Evolutionary conservation across 2,888 invertebrate species (phyloP).

Genomic region (Agonum fuliginosum): DNA sequence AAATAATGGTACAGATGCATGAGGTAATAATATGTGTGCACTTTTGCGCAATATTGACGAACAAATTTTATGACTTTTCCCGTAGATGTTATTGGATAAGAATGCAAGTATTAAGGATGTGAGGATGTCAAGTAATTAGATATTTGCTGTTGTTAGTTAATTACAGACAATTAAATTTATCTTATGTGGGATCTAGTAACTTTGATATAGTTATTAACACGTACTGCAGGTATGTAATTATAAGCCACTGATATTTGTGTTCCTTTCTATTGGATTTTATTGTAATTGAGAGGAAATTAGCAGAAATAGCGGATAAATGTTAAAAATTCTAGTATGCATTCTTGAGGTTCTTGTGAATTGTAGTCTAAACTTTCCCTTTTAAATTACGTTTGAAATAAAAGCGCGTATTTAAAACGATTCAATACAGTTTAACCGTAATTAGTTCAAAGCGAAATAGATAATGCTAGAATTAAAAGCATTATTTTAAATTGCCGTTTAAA

Average conservation of each 20-base stretch:
- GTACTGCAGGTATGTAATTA: not conserved
- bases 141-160: conserved; percentile 11
- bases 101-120: conserved; percentile 8
- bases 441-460: no score
- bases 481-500: no score
- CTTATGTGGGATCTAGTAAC: not conserved
- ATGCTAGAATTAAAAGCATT: no score
- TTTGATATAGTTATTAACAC: not conserved
- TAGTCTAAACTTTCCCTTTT: no score
- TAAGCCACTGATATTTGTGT: not conserved
- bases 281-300: not conserved
- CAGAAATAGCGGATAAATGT: not conserved
- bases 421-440: no score
- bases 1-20: not conserved
- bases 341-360: no score
- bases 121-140: conserved; percentile 7
- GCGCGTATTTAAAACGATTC: no score
- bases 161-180: not conserved
- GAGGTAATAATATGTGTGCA: not conserved
- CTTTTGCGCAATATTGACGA: not conserved
- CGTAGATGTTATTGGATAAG: not conserved
- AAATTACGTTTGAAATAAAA: no score
- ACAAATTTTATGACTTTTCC: not conserved
- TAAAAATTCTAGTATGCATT: conserved; percentile 1
- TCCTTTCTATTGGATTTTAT: conserved; percentile 1